A percentile compares a stretch with the other conserved stretches of the same genome.
Conservation (phyloP, 2,888 invertebrate species). For the Metellina segmentata region DNA sequence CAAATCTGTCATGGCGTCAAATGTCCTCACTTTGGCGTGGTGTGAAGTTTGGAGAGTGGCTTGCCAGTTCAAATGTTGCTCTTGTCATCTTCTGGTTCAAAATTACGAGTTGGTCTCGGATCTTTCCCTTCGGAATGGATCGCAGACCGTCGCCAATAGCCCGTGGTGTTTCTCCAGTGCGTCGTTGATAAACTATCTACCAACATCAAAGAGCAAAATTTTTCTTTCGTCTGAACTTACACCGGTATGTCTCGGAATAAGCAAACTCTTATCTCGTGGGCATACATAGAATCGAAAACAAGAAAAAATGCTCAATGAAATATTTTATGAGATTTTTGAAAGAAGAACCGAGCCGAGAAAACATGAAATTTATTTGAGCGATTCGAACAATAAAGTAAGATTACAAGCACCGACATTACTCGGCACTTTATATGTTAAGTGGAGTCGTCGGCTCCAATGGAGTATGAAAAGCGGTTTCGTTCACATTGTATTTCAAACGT, state of each 20-base stretch:
- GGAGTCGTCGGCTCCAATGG: constrained; percentile 15
- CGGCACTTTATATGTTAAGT: constrained; percentile 32
- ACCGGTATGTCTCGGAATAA: too few relatives aligned
- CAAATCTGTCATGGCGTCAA: too few relatives aligned
- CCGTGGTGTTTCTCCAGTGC: too few relatives aligned
- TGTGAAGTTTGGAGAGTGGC: too few relatives aligned
- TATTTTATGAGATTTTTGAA: constrained; percentile 48
- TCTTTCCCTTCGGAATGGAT: too few relatives aligned
- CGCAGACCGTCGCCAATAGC: too few relatives aligned
- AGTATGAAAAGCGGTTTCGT: neutral
- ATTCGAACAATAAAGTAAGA: constrained; percentile 56
- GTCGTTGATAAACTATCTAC: neutral
- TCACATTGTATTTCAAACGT: neutral
- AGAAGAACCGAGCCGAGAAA: constrained; percentile 26
- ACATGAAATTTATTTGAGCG: constrained; percentile 39
- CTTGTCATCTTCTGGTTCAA: too few relatives aligned
- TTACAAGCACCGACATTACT: constrained; percentile 41
- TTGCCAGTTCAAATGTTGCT: too few relatives aligned
- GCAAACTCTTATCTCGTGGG: neutral
- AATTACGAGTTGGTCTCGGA: too few relatives aligned
- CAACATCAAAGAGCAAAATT: neutral
- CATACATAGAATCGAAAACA: constrained; percentile 23
- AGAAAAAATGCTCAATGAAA: constrained; percentile 44
- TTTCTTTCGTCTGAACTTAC: too few relatives aligned
- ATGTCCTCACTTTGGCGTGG: too few relatives aligned